Evolutionary conservation across 1,140 invertebrate genomes (phyloP).

Genomic region (Macrobrachium rosenbergii): DNA sequence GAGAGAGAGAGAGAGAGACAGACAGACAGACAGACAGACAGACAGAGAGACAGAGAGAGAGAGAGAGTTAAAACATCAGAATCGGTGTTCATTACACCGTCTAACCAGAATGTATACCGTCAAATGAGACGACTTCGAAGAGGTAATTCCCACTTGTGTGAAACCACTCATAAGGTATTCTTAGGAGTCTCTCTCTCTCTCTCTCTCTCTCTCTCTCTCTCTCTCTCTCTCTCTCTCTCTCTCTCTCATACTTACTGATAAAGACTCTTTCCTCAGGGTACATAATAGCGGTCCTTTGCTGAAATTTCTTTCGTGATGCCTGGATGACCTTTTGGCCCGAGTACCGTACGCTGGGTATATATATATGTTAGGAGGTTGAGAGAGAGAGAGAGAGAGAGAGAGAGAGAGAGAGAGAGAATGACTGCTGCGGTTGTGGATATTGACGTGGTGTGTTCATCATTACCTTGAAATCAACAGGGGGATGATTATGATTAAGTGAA

Average conservation of each 20-base stretch:
- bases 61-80: too few species aligned
- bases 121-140: too few species aligned
- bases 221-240: too few species aligned
- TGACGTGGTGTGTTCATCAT: background rate
- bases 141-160: too few species aligned
- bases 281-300: background rate
- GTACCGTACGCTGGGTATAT: background rate
- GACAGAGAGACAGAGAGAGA: constrained; percentile 8
- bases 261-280: background rate
- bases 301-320: too few species aligned
- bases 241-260: background rate
- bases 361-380: background rate
- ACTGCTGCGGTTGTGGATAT: background rate
- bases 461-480: background rate
- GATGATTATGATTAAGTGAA: too few species aligned
- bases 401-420: constrained; percentile 35
- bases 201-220: too few species aligned
- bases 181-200: too few species aligned
- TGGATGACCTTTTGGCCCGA: background rate
- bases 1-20: background rate
- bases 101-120: too few species aligned
- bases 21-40: constrained; percentile 32
- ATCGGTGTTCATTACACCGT: too few species aligned
- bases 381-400: constrained; percentile 15
- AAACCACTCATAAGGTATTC: too few species aligned